Percentiles rank a stretch among this genome's conserved stretches.
phyloP scores from a whole-genome alignment of 37 sponge, comb jelly and placozoan species.

The Aplysina aerophoba region DNA sequence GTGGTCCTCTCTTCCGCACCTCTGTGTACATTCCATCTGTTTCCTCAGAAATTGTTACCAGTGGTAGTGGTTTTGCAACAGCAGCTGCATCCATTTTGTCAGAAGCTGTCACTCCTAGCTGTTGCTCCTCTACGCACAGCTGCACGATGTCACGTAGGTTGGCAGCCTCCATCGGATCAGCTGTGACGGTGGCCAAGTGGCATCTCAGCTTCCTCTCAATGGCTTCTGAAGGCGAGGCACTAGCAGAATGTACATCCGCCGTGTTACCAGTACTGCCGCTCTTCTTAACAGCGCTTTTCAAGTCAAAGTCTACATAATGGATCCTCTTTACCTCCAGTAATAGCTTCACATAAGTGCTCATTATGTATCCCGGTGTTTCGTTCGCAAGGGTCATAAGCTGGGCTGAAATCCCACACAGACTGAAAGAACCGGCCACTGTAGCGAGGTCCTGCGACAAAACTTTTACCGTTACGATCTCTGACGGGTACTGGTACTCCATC shows the following conservation, averaged over 20 bases:
- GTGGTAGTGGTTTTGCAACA: background rate
- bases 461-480: slow-evolving; percentile 9
- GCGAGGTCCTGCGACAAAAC: background rate
- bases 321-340: slow-evolving; percentile 50
- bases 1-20: background rate
- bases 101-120: background rate
- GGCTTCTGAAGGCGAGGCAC: background rate
- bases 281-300: background rate
- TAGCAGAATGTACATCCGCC: too few relatives aligned
- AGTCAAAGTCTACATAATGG: background rate
- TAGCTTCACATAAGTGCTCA: slow-evolving; percentile 51
- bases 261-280: too few relatives aligned
- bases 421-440: background rate
- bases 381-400: slow-evolving; percentile 28
- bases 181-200: slow-evolving; percentile 40
- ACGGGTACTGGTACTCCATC: slow-evolving; percentile 14
- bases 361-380: slow-evolving; percentile 57
- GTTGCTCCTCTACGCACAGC: slow-evolving; percentile 14
- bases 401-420: background rate
- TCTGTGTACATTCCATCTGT: background rate
- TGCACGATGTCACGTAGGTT: slow-evolving; percentile 65
- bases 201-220: slow-evolving; percentile 22
- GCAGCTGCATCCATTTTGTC: background rate
- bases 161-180: slow-evolving; percentile 61
- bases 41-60: background rate